phyloP scores from a whole-genome alignment of 1,140 invertebrate species.

The Procambarus clarkii region DNA sequence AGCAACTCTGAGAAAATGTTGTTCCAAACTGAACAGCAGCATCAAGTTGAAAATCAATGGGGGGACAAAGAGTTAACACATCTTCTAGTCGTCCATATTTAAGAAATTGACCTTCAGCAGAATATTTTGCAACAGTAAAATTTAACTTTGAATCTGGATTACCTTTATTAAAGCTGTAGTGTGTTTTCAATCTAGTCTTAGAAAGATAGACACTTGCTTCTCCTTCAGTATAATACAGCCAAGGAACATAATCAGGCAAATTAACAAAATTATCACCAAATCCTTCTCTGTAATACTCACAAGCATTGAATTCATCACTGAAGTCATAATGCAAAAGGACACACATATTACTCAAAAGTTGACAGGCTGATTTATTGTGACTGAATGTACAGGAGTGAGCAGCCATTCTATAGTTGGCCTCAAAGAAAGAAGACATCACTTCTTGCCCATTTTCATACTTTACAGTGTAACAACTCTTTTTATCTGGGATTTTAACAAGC shows the following conservation, averaged over 20 bases:
- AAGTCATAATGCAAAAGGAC: conserved; percentile 79
- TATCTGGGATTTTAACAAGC: conserved; percentile 74
- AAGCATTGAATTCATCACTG: conserved; percentile 76
- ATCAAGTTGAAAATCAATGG: conserved; percentile 77
- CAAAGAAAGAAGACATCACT: conserved; percentile 78
- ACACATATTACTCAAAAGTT: conserved; percentile 84
- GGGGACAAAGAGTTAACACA: conserved; percentile 78
- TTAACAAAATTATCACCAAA: conserved; percentile 75
- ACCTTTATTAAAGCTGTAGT: conserved; percentile 78
- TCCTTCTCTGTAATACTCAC: conserved; percentile 77
- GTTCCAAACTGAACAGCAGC: conserved; percentile 80
- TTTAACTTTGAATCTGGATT: conserved; percentile 77
- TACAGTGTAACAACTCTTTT: conserved; percentile 75
- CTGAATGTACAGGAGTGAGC: conserved; percentile 79
- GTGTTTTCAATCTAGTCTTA: conserved; percentile 77
- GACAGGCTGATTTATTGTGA: conserved; percentile 80
- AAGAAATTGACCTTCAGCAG: conserved; percentile 73
- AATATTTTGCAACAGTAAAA: conserved; percentile 74
- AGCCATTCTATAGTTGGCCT: conserved; percentile 76
- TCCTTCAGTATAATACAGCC: conserved; percentile 79
- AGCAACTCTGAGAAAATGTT: conserved; percentile 78
- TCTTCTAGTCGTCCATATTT: conserved; percentile 70
- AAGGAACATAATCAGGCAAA: conserved; percentile 76
- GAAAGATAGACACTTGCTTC: conserved; percentile 77
- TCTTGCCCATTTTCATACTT: conserved; percentile 75